Conservation (phyloP, 2,113 vertebrate genomes). For the Ancistrus triradiatus region DNA sequence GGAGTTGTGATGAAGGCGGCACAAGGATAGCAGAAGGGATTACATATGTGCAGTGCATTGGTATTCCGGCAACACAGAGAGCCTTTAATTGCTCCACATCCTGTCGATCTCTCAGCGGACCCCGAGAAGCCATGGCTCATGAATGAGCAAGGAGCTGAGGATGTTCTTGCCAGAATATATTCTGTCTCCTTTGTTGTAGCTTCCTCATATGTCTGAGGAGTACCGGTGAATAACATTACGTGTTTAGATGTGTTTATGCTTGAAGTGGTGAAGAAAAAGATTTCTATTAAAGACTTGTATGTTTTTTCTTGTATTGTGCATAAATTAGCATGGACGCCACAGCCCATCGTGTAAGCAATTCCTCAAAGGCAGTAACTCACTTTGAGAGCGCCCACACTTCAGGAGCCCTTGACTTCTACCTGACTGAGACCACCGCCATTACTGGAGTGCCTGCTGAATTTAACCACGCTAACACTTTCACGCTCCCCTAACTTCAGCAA, state of each 20-base stretch:
- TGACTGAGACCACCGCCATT: neutral
- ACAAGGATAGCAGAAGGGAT: constrained; percentile 25
- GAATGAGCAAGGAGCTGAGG: constrained; percentile 46
- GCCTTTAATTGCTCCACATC: constrained; percentile 52
- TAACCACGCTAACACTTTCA: too few relatives aligned
- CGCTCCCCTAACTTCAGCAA: too few relatives aligned
- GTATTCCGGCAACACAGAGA: constrained; percentile 40
- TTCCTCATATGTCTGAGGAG: constrained; percentile 4
- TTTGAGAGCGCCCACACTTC: too few relatives aligned
- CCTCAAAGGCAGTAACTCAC: constrained; percentile 46
- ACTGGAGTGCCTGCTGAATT: neutral
- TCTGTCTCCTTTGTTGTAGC: constrained; percentile 30
- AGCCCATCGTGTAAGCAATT: constrained; percentile 58
- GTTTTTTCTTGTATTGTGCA: constrained; percentile 57
- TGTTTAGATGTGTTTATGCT: constrained; percentile 32
- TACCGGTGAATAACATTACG: neutral
- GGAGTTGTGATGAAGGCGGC: constrained; percentile 41
- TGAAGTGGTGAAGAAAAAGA: too few relatives aligned
- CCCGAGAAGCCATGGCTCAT: constrained; percentile 30
- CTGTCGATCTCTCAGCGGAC: constrained; percentile 36
- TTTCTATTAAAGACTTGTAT: constrained; percentile 36
- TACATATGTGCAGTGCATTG: constrained; percentile 35
- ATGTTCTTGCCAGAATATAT: constrained; percentile 33
- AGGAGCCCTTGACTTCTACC: neutral
- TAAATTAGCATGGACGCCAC: constrained; percentile 63